These are phyloP conservation scores for Cabera pusaria DNA, from an alignment of 2,888 invertebrate genomes.

Conservation along the genomic window DNA sequence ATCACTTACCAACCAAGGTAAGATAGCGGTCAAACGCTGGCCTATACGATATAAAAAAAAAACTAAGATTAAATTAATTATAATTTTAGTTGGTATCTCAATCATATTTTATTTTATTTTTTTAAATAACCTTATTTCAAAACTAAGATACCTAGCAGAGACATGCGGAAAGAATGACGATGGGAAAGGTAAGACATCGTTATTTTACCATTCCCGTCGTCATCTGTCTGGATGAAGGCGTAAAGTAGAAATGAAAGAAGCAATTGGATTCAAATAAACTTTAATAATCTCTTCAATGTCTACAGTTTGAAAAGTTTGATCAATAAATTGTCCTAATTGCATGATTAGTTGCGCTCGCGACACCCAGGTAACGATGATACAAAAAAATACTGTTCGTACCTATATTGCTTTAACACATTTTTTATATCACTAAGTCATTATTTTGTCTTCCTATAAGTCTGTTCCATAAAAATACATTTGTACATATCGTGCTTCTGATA, in stretches of 20 bases:
- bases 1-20: too few relatives aligned
- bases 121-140: too few relatives aligned
- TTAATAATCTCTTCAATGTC: conserved; percentile 73
- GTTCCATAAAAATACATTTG: conserved; percentile 1
- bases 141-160: too few relatives aligned
- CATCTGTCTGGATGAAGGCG: too few relatives aligned
- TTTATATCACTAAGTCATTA: conserved; percentile 10
- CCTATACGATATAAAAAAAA: too few relatives aligned
- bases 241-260: conserved; percentile 56
- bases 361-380: conserved; percentile 3
- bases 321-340: conserved; percentile 13
- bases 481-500: conserved; percentile 1
- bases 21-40: too few relatives aligned
- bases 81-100: too few relatives aligned
- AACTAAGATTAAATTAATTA: too few relatives aligned
- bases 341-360: not conserved
- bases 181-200: too few relatives aligned
- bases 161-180: too few relatives aligned
- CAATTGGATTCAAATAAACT: conserved; percentile 71
- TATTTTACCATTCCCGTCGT: too few relatives aligned
- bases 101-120: too few relatives aligned
- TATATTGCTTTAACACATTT: conserved; percentile 16
- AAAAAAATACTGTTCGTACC: conserved; percentile 18
- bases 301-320: conserved; percentile 57
- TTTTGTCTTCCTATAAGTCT: conserved; percentile 6